These are phyloP conservation scores for Poeciliopsis turneri DNA, from an alignment of 2,797 vertebrate species.

Conservation along the genomic window DNA sequence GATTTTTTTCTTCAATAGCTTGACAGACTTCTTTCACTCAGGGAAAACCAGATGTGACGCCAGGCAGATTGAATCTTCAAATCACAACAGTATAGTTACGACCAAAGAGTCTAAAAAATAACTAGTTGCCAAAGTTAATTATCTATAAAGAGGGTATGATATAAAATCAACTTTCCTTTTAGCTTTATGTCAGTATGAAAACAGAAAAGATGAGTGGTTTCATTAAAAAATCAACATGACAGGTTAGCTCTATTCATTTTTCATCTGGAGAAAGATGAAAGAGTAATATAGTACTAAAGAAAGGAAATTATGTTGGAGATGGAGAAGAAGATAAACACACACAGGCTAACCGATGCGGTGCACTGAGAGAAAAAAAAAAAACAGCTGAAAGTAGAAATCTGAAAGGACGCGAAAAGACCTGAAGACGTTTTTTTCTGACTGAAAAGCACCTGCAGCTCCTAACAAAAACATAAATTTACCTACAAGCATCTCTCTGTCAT, in stretches of 20 bases:
- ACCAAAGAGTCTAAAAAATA: not conserved
- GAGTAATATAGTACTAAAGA: constrained; percentile 8
- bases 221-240: constrained; percentile 25
- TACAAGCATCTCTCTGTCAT: no score
- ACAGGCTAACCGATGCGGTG: not conserved
- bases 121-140: no score
- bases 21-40: not conserved
- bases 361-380: not conserved
- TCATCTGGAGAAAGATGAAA: constrained; percentile 23
- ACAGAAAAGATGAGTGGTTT: constrained; percentile 6
- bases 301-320: constrained; percentile 18
- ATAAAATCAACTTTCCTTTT: no score
- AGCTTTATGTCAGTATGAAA: constrained; percentile 11
- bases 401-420: not conserved
- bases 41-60: not conserved
- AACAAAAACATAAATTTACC: not conserved
- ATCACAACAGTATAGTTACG: not conserved
- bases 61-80: not conserved
- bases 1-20: not conserved
- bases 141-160: no score
- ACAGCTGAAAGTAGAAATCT: not conserved
- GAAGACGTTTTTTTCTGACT: not conserved
- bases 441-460: not conserved
- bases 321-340: not conserved
- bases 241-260: not conserved